These are phyloP conservation scores for Cosmia trapezina DNA, from an alignment of 2,888 invertebrate genomes.

Conservation along the genomic window DNA sequence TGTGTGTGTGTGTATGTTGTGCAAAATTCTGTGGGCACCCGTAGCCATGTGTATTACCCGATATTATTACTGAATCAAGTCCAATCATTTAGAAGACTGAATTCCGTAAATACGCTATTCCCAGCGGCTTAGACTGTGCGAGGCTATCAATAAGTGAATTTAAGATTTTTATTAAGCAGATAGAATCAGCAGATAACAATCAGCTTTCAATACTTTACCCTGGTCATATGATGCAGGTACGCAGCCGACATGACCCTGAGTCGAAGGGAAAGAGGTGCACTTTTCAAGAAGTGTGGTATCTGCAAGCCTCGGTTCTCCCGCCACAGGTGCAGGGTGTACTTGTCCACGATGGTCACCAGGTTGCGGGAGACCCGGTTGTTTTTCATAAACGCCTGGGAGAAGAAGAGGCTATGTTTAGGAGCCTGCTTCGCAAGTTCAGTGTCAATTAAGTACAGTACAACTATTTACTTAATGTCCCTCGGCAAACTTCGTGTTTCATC, in stretches of 20 bases:
- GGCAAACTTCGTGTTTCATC: too few relatives aligned
- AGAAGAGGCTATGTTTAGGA: not conserved
- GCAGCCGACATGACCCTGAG: conserved; percentile 81
- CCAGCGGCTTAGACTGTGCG: too few relatives aligned
- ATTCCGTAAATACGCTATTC: too few relatives aligned
- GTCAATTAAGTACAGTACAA: too few relatives aligned
- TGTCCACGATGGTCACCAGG: conserved; percentile 76
- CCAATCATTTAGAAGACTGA: too few relatives aligned
- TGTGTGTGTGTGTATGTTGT: too few relatives aligned
- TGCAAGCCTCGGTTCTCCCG: conserved; percentile 80
- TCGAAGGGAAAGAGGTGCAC: conserved; percentile 78
- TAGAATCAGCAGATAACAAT: not conserved
- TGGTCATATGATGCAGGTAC: conserved; percentile 75
- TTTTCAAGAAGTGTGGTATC: conserved; percentile 76
- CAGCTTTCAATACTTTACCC: conserved; percentile 62
- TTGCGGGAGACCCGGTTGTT: conserved; percentile 83
- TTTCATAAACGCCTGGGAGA: conserved; percentile 76
- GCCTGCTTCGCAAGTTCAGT: not conserved
- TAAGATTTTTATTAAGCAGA: not conserved
- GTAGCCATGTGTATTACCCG: too few relatives aligned
- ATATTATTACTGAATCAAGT: too few relatives aligned
- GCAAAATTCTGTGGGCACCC: too few relatives aligned
- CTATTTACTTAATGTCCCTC: too few relatives aligned
- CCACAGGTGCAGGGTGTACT: conserved; percentile 81
- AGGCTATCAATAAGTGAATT: too few relatives aligned